phyloP scores from a whole-genome alignment of 2,113 vertebrate species.

The Gracilinanus agilis region DNA sequence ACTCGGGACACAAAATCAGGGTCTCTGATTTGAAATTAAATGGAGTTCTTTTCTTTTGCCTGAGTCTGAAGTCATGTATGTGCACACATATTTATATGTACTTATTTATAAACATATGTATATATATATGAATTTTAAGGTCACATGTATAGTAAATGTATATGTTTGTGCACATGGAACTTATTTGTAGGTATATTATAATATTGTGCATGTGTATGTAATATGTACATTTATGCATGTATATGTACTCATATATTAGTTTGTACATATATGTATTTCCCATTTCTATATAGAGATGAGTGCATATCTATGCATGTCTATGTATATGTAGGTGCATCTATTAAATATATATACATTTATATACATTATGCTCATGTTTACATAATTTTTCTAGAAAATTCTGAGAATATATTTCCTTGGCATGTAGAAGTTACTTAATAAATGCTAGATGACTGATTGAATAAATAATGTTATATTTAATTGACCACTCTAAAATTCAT shows the following conservation, averaged over 20 bases:
- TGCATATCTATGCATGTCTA: not conserved
- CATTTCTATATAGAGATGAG: not conserved
- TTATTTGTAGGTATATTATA: no score
- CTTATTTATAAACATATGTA: not conserved
- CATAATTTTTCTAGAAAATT: no score
- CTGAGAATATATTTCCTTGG: no score
- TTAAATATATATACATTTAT: not conserved
- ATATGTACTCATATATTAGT: not conserved
- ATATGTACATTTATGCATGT: no score
- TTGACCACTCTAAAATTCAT: not conserved
- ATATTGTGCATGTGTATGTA: not conserved
- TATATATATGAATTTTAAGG: not conserved
- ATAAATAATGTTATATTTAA: not conserved
- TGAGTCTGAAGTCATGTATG: not conserved
- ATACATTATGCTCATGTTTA: not conserved
- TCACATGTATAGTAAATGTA: no score
- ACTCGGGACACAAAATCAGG: not conserved
- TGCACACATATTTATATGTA: not conserved
- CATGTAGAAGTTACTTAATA: not conserved
- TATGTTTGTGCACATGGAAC: no score
- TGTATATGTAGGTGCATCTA: no score
- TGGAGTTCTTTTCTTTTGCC: not conserved
- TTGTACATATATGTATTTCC: not conserved
- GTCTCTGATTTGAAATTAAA: not conserved
- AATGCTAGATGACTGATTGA: not conserved